phyloP scores from a whole-genome alignment of 2,113 vertebrate species.

The Nannospalax galili region DNA sequence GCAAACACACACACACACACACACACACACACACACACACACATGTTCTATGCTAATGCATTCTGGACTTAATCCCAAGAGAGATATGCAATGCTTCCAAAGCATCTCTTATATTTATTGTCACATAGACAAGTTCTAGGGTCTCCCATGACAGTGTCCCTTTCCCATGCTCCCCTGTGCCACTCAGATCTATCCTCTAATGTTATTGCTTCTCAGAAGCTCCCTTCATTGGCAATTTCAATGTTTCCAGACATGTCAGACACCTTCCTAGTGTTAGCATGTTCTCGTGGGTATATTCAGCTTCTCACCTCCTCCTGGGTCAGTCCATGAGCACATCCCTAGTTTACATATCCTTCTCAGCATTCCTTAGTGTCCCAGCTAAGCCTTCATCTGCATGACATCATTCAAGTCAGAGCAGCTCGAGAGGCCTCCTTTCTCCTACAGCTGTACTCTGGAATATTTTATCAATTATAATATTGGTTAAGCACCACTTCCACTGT shows the following conservation, averaged over 20 bases:
- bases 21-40: not conserved
- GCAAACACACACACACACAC: not conserved
- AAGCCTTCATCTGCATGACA: not conserved
- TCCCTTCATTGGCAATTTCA: not conserved
- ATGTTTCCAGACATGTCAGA: not conserved
- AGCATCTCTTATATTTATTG: not conserved
- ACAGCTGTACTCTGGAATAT: too few relatives aligned
- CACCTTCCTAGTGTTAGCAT: not conserved
- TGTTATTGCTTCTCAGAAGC: not conserved
- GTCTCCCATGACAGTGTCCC: not conserved
- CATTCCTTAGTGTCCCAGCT: not conserved
- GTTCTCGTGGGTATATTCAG: not conserved
- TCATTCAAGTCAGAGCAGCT: not conserved
- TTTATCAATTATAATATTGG: not conserved
- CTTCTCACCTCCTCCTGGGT: too few relatives aligned
- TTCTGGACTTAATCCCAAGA: not conserved
- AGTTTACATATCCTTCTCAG: not conserved
- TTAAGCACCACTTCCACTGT: not conserved
- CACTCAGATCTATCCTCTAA: not conserved
- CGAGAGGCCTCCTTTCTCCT: not conserved
- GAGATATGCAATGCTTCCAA: not conserved
- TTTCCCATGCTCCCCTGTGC: not conserved
- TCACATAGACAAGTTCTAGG: not conserved
- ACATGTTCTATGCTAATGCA: not conserved
- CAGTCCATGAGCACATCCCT: not conserved